Evolutionary conservation across 2,113 vertebrate genomes (phyloP).

Genomic region (Prionailurus bengalensis): DNA sequence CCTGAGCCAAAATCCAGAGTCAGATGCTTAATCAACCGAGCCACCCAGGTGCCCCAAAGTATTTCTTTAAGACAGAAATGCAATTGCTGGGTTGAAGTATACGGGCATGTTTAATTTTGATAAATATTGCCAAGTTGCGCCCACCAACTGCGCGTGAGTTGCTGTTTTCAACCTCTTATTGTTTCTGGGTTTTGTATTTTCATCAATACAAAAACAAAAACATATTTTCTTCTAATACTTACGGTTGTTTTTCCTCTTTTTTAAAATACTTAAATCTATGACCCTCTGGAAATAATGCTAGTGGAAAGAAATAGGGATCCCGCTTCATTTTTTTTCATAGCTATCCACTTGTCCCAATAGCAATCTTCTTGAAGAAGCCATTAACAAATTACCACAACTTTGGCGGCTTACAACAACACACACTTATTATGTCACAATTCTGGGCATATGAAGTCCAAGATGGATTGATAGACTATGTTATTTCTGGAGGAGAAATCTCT

Average conservation of each 20-base stretch:
- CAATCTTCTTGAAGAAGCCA: background rate
- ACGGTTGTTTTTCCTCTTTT: background rate
- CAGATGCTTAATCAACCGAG: no score
- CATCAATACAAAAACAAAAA: background rate
- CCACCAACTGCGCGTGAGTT: background rate
- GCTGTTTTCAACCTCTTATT: background rate
- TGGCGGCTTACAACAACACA: background rate
- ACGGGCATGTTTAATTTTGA: slow-evolving; percentile 19
- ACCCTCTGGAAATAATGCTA: slow-evolving; percentile 40
- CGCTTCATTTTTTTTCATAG: background rate
- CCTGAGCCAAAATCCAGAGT: no score
- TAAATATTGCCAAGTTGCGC: background rate
- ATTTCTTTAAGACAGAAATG: slow-evolving; percentile 38
- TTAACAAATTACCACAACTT: slow-evolving; percentile 25
- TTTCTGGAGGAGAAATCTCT: slow-evolving; percentile 10
- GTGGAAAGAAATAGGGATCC: background rate
- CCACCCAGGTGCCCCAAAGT: background rate
- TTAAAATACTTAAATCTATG: background rate
- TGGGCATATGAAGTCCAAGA: background rate
- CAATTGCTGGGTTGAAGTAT: background rate
- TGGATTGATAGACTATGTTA: background rate
- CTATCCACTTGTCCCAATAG: background rate
- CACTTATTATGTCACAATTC: background rate
- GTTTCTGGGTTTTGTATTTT: slow-evolving; percentile 39
- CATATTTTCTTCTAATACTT: background rate